Percentiles rank a stretch among this genome's conserved stretches.
phyloP scores from a whole-genome alignment of 2,113 vertebrate species.

The Bos taurus region DNA sequence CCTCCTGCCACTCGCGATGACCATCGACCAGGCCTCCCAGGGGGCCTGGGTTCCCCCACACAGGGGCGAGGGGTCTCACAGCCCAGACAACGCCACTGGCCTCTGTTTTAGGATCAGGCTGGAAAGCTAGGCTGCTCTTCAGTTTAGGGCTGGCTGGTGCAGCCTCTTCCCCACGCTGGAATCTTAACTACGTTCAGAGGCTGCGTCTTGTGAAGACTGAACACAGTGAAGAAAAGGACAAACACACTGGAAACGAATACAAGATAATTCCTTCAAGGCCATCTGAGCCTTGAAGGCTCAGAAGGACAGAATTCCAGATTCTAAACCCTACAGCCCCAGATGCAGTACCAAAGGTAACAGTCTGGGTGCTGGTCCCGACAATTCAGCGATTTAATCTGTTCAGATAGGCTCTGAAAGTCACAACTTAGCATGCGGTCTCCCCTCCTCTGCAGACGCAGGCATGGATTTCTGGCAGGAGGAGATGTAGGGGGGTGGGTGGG shows the following conservation, averaged over 20 bases:
- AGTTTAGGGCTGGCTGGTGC: background rate
- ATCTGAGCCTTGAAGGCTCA: background rate
- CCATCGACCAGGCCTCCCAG: background rate
- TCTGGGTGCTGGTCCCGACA: background rate
- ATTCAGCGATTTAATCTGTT: background rate
- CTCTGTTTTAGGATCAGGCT: background rate
- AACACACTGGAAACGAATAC: background rate
- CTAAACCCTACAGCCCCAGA: background rate
- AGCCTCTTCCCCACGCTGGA: background rate
- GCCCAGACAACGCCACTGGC: background rate
- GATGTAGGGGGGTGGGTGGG: too few species aligned
- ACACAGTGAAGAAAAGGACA: background rate
- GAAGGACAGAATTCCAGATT: background rate
- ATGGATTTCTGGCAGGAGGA: background rate
- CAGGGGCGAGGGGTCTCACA: background rate
- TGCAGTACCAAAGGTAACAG: background rate
- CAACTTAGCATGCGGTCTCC: background rate
- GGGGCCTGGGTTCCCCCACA: background rate
- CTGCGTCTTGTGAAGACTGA: background rate
- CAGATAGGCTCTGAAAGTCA: background rate
- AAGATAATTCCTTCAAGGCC: background rate
- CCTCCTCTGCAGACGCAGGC: fast-evolving
- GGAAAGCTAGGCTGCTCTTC: background rate
- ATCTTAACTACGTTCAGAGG: background rate
- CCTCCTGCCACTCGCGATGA: fast-evolving